Percentiles rank a stretch among this genome's conserved stretches.
phyloP scores from a whole-genome alignment of 1,140 invertebrate genomes.

The Leptoteleia sp. region DNA sequence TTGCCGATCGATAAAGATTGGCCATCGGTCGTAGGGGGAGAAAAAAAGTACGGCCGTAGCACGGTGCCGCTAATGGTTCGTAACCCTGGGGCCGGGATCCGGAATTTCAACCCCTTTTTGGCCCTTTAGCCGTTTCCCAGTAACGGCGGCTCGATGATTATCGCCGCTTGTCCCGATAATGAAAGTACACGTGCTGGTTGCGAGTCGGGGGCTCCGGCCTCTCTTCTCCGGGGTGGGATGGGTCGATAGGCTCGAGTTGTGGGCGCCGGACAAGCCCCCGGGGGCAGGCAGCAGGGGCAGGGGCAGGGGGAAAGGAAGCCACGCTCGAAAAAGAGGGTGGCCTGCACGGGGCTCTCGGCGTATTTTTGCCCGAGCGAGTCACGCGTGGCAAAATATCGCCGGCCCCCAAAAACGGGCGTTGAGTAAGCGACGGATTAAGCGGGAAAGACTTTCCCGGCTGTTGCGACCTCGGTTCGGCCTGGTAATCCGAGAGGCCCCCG shows the following conservation, averaged over 20 bases:
- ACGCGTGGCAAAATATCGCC: constrained; percentile 58
- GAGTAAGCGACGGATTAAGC: not conserved
- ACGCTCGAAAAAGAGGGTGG: constrained; percentile 47
- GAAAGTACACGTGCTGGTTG: constrained; percentile 67
- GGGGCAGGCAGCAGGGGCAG: too few species aligned
- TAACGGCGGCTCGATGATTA: constrained; percentile 68
- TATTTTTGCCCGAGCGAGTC: constrained; percentile 69
- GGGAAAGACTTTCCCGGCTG: not conserved
- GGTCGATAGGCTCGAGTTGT: constrained; percentile 44
- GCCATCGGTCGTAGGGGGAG: constrained; percentile 2
- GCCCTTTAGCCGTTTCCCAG: constrained; percentile 56
- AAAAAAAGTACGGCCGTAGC: constrained; percentile 24
- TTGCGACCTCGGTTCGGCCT: too few species aligned
- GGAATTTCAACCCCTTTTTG: constrained; percentile 61
- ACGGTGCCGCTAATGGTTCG: constrained; percentile 50
- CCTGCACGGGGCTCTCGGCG: constrained; percentile 12
- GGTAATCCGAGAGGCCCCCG: too few species aligned
- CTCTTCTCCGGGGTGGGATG: constrained; percentile 38
- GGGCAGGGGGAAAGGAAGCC: constrained; percentile 24
- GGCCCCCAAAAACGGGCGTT: not conserved
- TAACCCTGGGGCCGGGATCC: constrained; percentile 54
- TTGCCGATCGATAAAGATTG: constrained; percentile 33
- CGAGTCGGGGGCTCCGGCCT: constrained; percentile 10
- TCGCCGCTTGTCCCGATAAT: constrained; percentile 71
- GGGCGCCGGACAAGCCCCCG: constrained; percentile 41